phyloP scores from a whole-genome alignment of 1,140 invertebrate genomes.

The Brachionus calyciflorus region DNA sequence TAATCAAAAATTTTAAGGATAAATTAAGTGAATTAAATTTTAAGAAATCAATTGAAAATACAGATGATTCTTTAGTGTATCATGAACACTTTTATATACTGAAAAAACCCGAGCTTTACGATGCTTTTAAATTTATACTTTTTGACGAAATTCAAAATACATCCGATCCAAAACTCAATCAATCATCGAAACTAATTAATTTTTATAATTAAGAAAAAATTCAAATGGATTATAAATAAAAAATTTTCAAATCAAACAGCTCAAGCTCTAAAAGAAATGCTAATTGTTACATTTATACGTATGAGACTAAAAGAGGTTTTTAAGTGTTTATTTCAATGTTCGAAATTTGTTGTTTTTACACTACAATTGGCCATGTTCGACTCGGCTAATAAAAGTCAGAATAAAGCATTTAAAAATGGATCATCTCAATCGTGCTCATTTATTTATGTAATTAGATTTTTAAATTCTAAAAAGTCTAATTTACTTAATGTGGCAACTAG shows the following conservation, averaged over 20 bases:
- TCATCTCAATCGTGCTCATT: not conserved
- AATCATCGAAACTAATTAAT: conserved; percentile 20
- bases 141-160: conserved; percentile 22
- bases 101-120: conserved; percentile 19
- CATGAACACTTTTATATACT: not conserved
- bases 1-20: not conserved
- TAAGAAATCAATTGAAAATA: not conserved
- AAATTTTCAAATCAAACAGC: conserved; percentile 32
- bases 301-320: conserved; percentile 38
- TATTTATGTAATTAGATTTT: not conserved
- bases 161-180: not conserved
- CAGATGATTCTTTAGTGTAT: not conserved
- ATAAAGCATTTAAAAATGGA: not conserved
- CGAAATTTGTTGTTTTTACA: conserved; percentile 22
- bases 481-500: not conserved
- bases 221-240: conserved; percentile 20
- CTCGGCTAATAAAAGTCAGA: not conserved
- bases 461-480: not conserved
- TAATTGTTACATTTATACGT: conserved; percentile 29
- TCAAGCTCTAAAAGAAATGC: conserved; percentile 7
- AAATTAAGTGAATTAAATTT: not conserved
- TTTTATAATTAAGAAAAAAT: conserved; percentile 38
- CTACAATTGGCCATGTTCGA: conserved; percentile 12
- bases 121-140: conserved; percentile 26
- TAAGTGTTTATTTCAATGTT: conserved; percentile 34